Evolutionary conservation across 1,140 invertebrate species (phyloP).

Genomic region (Dinothrombium tinctorium): DNA sequence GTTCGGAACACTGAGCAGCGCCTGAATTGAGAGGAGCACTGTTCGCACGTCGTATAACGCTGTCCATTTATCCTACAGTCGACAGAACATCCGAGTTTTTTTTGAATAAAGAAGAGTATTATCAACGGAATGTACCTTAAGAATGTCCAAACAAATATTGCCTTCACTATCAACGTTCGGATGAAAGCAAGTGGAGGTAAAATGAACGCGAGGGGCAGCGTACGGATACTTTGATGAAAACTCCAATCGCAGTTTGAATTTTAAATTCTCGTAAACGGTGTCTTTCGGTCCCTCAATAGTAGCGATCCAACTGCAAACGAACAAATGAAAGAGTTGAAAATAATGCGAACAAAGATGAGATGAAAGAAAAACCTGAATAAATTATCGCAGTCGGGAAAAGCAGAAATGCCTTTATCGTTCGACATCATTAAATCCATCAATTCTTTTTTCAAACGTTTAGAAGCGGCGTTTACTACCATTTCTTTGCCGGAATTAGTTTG

Average conservation of each 20-base stretch:
- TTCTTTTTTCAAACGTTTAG: slow-evolving; percentile 10
- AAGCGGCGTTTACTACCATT: neutral
- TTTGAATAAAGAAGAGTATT: neutral
- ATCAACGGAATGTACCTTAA: slow-evolving; percentile 31
- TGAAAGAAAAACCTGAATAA: slow-evolving; percentile 38
- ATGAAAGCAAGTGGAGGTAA: slow-evolving; percentile 78
- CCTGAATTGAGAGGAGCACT: slow-evolving; percentile 79
- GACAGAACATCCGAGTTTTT: neutral
- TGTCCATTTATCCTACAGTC: slow-evolving; percentile 68
- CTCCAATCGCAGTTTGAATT: slow-evolving; percentile 59
- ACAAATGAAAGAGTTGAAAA: neutral
- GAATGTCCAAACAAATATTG: slow-evolving; percentile 84
- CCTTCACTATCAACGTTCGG: slow-evolving; percentile 72
- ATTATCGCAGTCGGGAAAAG: slow-evolving; percentile 88
- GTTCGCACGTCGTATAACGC: slow-evolving; percentile 83
- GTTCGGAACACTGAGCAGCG: slow-evolving; percentile 33
- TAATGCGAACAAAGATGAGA: neutral
- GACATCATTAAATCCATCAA: slow-evolving; percentile 32
- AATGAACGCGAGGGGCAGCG: slow-evolving; percentile 44
- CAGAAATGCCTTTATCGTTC: slow-evolving; percentile 70
- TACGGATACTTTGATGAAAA: slow-evolving; percentile 90
- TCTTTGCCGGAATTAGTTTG: neutral
- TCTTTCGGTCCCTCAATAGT: slow-evolving; percentile 68
- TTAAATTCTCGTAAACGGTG: slow-evolving; percentile 67
- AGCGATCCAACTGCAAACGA: slow-evolving; percentile 47